Base-by-base conservation (phyloP, 2,888 invertebrate genomes). In the Piscicola geometra region DNA sequence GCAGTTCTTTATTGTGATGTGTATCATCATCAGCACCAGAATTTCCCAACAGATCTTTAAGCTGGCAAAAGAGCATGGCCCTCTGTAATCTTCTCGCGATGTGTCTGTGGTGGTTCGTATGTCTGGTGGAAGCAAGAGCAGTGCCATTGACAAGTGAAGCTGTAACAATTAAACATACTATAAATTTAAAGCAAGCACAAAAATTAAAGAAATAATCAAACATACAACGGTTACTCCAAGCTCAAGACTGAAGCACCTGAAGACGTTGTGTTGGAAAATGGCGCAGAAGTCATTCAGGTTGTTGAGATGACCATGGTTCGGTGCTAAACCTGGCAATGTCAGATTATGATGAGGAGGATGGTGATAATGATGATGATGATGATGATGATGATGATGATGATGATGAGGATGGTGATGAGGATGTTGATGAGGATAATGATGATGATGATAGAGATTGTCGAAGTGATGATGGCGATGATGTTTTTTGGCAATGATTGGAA, bases 231-330 rank as follows among this genome's bases (percentile, higher is more conserved):
- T 15, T 47, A 47, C 9, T 47, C 9, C 9, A 9, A 15, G 50
- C 21, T 47, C 21, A 47, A 47, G 21, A 47, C 50, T 47, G 89
- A 47, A 47, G 9, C 9, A 56, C 60, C 60, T 89, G 9, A 91
- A 88, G 18, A 92, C 84, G 18, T 89, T 89, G 78, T 90, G 87
- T 84, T 94, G 91, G 82, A 94, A 90, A 75, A 90, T 90, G 25
- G 95, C 94, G 88, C 94, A 95, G 18, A 97, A 85, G 84, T 97
- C 92, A 2, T 82, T 87, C 21, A 91, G 88, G 83, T 90, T 89
- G 21, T 92, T 91, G 79, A 93, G 47, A 33, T 73, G 85, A 74
- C 87, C 88, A 28, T 78, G 79, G 0, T 77, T 80, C 5, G 76
- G 28, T 35, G 73, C 36, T 25, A 73, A 32, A 25, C 64, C 73